Base-by-base conservation (phyloP, 1,140 invertebrate genomes). In the Telenomus remus region DNA sequence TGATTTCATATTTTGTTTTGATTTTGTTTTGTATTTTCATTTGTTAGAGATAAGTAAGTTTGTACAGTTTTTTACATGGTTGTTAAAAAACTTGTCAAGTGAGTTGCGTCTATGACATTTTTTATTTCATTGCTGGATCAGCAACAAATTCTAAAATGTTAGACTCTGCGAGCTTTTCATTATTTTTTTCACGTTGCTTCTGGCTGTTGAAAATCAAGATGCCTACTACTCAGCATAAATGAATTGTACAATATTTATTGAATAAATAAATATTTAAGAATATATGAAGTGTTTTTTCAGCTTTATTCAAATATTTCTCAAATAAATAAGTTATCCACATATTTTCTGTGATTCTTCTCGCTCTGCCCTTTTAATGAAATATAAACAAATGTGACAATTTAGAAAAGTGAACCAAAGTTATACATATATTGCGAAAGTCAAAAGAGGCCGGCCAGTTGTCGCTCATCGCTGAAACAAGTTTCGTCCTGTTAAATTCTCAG, bases 61-160 rank as follows among this genome's bases (percentile, higher is more conserved):
- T 39, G 37, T 39, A 39, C 37, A 39, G 37, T 39, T 39, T 39
- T 39, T 39, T 39, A 39, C 37, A 39, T n/a, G 37, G 37, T 11
- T 11, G n/a, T 39, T 11, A 39, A 39, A 39, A 39, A 39, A 39
- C 37, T 11, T 11, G 37, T 39, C 37, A 27, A 27, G 19, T 27
- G 19, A 27, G 19, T 27, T 27, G 1, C 19, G 19, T 27, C 19
- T 27, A 27, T 27, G 19, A 27, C 19, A 27, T 27, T 27, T 27
- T 27, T 27, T 27, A 27, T 27, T 27, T 27, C 19, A 27, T 4
- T 39, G 37, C 37, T 11, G 37, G 37, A 39, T 11, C 9, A 39
- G n/a, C 37, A 39, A 39, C 3, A 1, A n/a, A 39, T 39, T 11
- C 37, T 10, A 10, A 9, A 39, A 11, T 10, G 37, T 11, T 39